phyloP scores from a whole-genome alignment of 2,888 invertebrate genomes.

The Chironomus riparius region DNA sequence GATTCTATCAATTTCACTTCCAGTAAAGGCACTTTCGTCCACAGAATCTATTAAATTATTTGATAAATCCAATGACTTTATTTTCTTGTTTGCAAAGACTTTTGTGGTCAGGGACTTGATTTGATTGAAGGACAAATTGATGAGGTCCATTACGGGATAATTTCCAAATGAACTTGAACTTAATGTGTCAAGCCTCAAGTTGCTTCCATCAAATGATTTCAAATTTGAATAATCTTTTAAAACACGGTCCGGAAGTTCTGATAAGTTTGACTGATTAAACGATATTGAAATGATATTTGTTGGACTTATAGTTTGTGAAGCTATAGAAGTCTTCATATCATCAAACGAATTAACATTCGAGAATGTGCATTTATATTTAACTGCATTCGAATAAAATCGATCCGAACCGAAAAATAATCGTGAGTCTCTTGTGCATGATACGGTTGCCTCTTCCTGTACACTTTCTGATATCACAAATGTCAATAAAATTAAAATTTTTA shows the following conservation, averaged over 20 bases:
- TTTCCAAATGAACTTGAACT: neutral
- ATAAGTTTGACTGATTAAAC: neutral
- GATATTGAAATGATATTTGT: neutral
- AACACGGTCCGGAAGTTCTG: neutral
- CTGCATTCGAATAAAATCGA: neutral
- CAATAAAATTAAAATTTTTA: neutral
- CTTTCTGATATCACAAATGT: neutral
- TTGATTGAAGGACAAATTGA: constrained; percentile 5
- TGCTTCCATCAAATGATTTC: neutral
- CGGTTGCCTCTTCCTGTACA: neutral
- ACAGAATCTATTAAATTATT: neutral
- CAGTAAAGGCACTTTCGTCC: neutral
- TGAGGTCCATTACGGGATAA: neutral
- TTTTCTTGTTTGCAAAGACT: neutral
- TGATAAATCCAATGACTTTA: constrained; percentile 3
- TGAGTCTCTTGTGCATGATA: neutral
- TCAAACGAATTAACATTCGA: neutral
- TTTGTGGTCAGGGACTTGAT: neutral
- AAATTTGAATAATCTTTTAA: neutral
- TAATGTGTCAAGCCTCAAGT: neutral
- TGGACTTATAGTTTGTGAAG: neutral
- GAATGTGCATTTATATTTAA: neutral
- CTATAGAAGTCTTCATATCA: neutral
- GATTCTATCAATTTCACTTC: neutral
- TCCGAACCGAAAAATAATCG: neutral